Conservation (phyloP, 2,113 vertebrate genomes). For the Martes martes region DNA sequence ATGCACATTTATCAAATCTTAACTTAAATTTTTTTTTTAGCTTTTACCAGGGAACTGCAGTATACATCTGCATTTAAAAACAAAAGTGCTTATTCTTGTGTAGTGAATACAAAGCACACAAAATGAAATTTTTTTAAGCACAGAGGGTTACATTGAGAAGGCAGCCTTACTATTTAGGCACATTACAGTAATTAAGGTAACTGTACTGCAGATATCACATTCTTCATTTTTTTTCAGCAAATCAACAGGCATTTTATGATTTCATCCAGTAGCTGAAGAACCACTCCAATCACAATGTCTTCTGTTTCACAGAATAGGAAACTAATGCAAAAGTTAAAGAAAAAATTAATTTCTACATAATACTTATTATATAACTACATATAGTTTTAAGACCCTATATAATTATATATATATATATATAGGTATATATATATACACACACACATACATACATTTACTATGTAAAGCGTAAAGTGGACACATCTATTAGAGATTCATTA, state of each 20-base stretch:
- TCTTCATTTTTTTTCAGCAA: constrained; percentile 79
- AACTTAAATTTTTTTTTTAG: constrained; percentile 69
- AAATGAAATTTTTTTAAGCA: constrained; percentile 89
- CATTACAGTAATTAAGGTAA: constrained; percentile 89
- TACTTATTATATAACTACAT: not conserved
- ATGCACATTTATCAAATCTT: constrained; percentile 81
- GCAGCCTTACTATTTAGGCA: constrained; percentile 94
- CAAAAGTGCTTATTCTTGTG: constrained; percentile 95
- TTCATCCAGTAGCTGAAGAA: constrained; percentile 68
- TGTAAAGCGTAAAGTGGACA: not conserved
- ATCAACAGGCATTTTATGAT: constrained; percentile 74
- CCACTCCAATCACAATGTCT: constrained; percentile 45
- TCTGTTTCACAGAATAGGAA: constrained; percentile 52
- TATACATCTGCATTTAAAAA: constrained; percentile 73
- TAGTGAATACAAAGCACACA: constrained; percentile 93
- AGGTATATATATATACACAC: too few relatives aligned
- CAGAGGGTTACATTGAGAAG: constrained; percentile 89
- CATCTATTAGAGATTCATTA: not conserved
- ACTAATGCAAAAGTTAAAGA: constrained; percentile 46
- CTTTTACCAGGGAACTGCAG: constrained; percentile 77
- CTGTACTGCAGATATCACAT: constrained; percentile 82
- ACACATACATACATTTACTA: not conserved
- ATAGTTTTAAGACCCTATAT: not conserved
- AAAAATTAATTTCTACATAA: not conserved
- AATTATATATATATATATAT: not conserved